A percentile compares a stretch with the other conserved stretches of the same genome.
These are phyloP conservation scores for Falco punctatus DNA, from an alignment of 2,113 vertebrate species.

Conservation along the genomic window DNA sequence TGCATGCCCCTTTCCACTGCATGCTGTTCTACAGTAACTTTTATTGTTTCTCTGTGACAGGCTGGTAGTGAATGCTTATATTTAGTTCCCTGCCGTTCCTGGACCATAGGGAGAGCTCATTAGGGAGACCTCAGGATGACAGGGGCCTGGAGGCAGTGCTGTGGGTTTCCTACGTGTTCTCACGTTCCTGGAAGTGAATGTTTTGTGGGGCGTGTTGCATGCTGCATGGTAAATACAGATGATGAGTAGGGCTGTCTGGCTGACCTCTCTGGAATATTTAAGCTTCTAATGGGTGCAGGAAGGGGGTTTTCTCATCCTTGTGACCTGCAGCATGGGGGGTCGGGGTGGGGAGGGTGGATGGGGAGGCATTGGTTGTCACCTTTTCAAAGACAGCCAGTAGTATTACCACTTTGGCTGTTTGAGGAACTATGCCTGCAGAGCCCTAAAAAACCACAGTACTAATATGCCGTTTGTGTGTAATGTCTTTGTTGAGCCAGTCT, in stretches of 20 bases:
- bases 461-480: too few species aligned
- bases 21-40: rapidly evolving
- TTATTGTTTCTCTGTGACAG: not conserved
- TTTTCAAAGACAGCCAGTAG: not conserved
- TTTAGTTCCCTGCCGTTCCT: not conserved
- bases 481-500: not conserved
- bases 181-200: not conserved
- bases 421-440: not conserved
- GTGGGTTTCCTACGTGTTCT: rapidly evolving
- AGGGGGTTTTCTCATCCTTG: not conserved
- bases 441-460: not conserved
- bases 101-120: not conserved
- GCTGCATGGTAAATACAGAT: rapidly evolving
- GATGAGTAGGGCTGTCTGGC: not conserved
- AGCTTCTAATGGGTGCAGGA: not conserved
- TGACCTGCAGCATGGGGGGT: not conserved
- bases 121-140: rapidly evolving
- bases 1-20: rapidly evolving
- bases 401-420: not conserved
- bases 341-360: not conserved
- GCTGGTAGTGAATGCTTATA: not conserved
- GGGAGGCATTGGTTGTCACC: not conserved
- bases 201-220: rapidly evolving
- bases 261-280: not conserved
- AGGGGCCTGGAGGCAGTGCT: not conserved